Conservation (phyloP, 2,113 vertebrate genomes). For the Labeo rohita region DNA sequence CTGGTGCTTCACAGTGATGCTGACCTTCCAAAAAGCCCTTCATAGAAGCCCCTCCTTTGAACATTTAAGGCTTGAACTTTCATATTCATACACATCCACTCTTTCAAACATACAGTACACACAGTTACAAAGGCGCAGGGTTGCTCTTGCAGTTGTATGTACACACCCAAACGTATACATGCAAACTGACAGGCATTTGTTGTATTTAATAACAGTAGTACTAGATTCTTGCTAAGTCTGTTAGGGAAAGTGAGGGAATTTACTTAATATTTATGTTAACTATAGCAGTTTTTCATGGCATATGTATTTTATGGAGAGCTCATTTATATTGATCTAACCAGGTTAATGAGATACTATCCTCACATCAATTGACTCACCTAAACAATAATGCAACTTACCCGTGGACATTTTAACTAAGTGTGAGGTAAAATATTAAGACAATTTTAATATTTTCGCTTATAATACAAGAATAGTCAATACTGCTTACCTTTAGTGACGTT, state of each 20-base stretch:
- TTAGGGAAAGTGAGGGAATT: neutral
- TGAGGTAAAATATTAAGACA: neutral
- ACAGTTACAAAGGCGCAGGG: neutral
- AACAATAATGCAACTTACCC: neutral
- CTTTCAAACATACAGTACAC: neutral
- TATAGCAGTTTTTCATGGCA: neutral
- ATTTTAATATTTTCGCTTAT: neutral
- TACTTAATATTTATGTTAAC: neutral
- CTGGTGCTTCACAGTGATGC: neutral
- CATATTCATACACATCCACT: neutral
- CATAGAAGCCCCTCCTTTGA: neutral
- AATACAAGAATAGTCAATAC: neutral
- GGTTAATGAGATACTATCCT: neutral
- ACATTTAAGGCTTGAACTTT: neutral
- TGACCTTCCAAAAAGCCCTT: neutral
- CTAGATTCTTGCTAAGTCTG: neutral
- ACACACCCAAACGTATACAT: neutral
- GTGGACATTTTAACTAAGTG: neutral
- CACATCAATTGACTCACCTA: neutral
- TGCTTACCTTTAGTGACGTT: neutral
- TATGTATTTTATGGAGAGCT: neutral
- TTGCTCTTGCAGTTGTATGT: neutral
- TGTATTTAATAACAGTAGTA: neutral
- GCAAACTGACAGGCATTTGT: neutral
- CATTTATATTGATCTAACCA: neutral